These are phyloP conservation scores for Xestobium rufovillosum DNA, from an alignment of 2,888 invertebrate genomes.

Conservation along the genomic window DNA sequence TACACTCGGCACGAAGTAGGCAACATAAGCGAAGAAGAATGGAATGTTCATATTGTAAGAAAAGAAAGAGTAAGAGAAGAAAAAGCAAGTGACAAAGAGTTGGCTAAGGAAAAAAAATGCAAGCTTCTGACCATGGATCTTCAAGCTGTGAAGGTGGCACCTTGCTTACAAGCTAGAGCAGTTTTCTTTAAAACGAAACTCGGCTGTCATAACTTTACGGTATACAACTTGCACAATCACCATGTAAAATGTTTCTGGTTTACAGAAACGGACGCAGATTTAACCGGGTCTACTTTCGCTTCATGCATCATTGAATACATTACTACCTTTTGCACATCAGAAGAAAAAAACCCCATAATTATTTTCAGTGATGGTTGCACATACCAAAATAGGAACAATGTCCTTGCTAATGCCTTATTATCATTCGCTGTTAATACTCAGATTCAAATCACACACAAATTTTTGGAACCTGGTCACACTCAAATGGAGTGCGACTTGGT, in stretches of 20 bases:
- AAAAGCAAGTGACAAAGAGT: slow-evolving; percentile 7
- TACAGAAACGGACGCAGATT: too few relatives aligned
- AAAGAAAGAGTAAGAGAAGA: slow-evolving; percentile 6
- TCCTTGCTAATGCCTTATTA: slow-evolving; percentile 24
- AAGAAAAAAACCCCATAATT: slow-evolving; percentile 17
- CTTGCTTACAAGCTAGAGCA: slow-evolving; percentile 5
- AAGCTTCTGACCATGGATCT: slow-evolving; percentile 5
- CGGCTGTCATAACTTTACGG: too few relatives aligned
- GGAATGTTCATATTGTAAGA: slow-evolving; percentile 3
- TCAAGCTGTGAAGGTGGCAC: slow-evolving; percentile 8
- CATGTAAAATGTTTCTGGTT: too few relatives aligned
- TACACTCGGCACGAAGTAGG: slow-evolving; percentile 5
- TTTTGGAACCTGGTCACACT: slow-evolving; percentile 26
- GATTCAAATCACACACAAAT: slow-evolving; percentile 25
- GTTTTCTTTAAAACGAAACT: slow-evolving; percentile 8
- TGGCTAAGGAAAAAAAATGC: neutral
- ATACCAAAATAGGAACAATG: too few relatives aligned
- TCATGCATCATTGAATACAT: too few relatives aligned
- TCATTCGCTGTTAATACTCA: slow-evolving; percentile 17
- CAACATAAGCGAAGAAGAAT: slow-evolving; percentile 9
- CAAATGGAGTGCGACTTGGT: slow-evolving; percentile 30
- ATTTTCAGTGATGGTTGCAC: slow-evolving; percentile 28
- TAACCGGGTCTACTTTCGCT: too few relatives aligned
- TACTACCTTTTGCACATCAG: too few relatives aligned
- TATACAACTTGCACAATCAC: too few relatives aligned